Percentiles rank a stretch among this genome's conserved stretches.
Conservation (phyloP, 2,888 invertebrate species). For the Anorthoa munda region DNA sequence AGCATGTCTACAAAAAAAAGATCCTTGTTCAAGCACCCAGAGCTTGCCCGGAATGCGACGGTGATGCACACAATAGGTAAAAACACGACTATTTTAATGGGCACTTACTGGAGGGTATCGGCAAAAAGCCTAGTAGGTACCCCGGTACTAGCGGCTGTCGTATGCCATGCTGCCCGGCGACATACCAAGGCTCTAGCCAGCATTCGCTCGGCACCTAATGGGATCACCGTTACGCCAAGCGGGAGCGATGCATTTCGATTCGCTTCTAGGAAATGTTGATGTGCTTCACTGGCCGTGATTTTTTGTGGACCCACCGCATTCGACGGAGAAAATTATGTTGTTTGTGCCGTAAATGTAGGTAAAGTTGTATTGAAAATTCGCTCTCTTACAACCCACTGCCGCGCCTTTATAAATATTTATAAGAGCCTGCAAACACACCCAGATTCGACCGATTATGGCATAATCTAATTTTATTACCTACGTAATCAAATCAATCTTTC, state of each 20-base stretch:
- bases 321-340: slow-evolving; percentile 46
- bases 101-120: slow-evolving; percentile 55
- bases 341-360: slow-evolving; percentile 41
- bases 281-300: slow-evolving; percentile 58
- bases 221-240: slow-evolving; percentile 73
- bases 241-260: slow-evolving; percentile 65
- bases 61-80: slow-evolving; percentile 58
- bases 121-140: slow-evolving; percentile 48
- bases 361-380: slow-evolving; percentile 7
- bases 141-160: slow-evolving; percentile 50
- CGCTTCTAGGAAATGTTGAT: slow-evolving; percentile 64
- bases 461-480: slow-evolving; percentile 14
- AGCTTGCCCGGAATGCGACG: slow-evolving; percentile 46
- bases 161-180: slow-evolving; percentile 57
- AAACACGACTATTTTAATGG: slow-evolving; percentile 64
- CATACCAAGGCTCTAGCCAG: slow-evolving; percentile 62
- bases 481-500: slow-evolving; percentile 50
- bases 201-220: slow-evolving; percentile 61
- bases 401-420: slow-evolving; percentile 31
- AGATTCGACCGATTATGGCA: slow-evolving; percentile 21
- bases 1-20: slow-evolving; percentile 52
- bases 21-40: slow-evolving; percentile 46
- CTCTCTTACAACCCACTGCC: not conserved
- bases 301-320: slow-evolving; percentile 50
- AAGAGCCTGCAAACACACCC: slow-evolving; percentile 35